Conservation (phyloP, 2,888 invertebrate genomes). For the Orthosia incerta region DNA sequence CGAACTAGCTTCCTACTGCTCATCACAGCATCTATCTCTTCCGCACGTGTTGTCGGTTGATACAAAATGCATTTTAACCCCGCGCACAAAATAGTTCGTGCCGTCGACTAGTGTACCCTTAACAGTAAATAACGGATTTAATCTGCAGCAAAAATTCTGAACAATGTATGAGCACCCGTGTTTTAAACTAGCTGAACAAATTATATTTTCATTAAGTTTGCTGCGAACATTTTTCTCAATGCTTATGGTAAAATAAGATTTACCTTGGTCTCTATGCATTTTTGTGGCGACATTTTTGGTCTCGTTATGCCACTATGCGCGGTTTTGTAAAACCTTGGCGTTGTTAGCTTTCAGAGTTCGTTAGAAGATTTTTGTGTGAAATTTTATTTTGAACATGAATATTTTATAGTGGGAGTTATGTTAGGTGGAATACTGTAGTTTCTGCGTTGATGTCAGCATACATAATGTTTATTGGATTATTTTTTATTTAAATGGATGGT, state of each 20-base stretch:
- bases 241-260: constrained; percentile 72
- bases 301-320: constrained; percentile 42
- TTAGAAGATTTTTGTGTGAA: constrained; percentile 40
- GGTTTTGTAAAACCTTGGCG: constrained; percentile 30
- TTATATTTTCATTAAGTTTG: constrained; percentile 68
- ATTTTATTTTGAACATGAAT: constrained; percentile 19
- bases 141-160: constrained; percentile 26
- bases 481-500: background rate
- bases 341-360: constrained; percentile 36
- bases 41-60: too few species aligned
- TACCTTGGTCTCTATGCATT: constrained; percentile 60
- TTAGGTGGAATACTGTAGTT: background rate
- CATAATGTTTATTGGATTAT: background rate
- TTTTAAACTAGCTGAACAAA: constrained; percentile 67
- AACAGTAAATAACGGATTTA: constrained; percentile 32
- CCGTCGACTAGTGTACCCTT: too few species aligned
- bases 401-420: constrained; percentile 30
- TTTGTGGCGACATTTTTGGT: constrained; percentile 58
- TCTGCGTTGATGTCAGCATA: constrained; percentile 1
- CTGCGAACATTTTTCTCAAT: constrained; percentile 69
- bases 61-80: too few species aligned
- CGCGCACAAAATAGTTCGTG: too few species aligned
- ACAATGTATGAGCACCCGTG: constrained; percentile 5
- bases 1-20: too few species aligned
- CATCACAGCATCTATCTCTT: too few species aligned